Conservation (phyloP, 2,797 vertebrate species). For the Clamator glandarius region DNA sequence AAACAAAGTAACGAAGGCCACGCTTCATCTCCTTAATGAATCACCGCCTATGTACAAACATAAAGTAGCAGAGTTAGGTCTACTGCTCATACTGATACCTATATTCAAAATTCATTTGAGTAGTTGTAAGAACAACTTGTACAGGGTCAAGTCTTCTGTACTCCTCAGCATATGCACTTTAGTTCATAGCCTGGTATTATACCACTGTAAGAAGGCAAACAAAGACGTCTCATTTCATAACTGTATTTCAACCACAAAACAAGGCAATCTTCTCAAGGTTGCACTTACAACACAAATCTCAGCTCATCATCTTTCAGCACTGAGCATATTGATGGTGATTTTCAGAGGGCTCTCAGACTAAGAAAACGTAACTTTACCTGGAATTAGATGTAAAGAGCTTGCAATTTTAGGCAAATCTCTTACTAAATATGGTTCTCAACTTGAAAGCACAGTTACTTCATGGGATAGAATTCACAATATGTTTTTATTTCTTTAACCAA, state of each 20-base stretch:
- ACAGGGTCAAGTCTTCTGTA: not conserved
- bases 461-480: not conserved
- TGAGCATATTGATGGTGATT: not conserved
- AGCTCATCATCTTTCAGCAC: not conserved
- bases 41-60: accelerated
- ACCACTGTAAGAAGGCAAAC: not conserved
- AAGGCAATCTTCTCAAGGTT: not conserved
- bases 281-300: not conserved
- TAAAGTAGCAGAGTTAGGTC: not conserved
- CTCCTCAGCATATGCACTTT: not conserved
- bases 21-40: not conserved
- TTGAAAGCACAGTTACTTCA: not conserved
- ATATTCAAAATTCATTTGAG: not conserved
- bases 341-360: not conserved
- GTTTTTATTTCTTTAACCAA: not conserved
- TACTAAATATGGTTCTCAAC: not conserved
- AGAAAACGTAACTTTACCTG: not conserved
- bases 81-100: not conserved
- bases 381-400: not conserved
- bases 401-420: not conserved
- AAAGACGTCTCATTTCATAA: not conserved
- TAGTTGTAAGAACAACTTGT: not conserved
- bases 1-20: not conserved
- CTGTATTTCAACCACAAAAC: not conserved
- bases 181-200: not conserved